Evolutionary conservation across 2,888 invertebrate species (phyloP).

Genomic region (Drosophila testacea): DNA sequence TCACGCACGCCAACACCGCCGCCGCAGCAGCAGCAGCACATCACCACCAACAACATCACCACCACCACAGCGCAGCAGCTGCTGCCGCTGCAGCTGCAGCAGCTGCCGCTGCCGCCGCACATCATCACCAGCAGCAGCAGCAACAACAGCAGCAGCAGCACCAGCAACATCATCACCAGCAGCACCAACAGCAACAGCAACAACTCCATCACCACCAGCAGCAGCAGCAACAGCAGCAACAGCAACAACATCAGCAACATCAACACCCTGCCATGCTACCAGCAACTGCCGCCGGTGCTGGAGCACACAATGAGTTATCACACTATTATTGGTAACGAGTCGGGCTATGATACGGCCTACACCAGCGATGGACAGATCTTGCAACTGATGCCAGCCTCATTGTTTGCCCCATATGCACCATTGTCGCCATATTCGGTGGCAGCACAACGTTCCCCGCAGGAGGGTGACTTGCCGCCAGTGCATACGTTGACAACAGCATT

Average conservation of each 20-base stretch:
- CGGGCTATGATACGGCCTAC: conserved; percentile 55
- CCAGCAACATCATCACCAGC: conserved; percentile 36
- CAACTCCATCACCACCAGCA: conserved; percentile 55
- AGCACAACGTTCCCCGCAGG: conserved; percentile 81
- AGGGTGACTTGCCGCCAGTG: conserved; percentile 83
- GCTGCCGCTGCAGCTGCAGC: conserved; percentile 54
- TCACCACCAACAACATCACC: conserved; percentile 72
- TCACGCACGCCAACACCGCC: conserved; percentile 66
- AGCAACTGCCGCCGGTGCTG: conserved; percentile 86
- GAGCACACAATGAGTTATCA: conserved; percentile 88
- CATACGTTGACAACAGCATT: conserved; percentile 71
- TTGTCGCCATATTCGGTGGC: conserved; percentile 72
- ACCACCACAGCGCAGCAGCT: conserved; percentile 68
- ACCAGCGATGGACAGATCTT: conserved; percentile 77
- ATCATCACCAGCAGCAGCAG: conserved; percentile 70
- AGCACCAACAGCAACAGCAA: conserved; percentile 63
- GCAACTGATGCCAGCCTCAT: conserved; percentile 81
- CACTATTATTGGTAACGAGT: conserved; percentile 93
- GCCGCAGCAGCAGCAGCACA: conserved; percentile 61
- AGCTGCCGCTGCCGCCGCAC: conserved; percentile 65
- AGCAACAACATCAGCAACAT: conserved; percentile 51
- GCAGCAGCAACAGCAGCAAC: conserved; percentile 50
- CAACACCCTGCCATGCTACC: conserved; percentile 85
- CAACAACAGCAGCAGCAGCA: conserved; percentile 61
- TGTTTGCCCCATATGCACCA: conserved; percentile 77